Percentiles rank a stretch among this genome's conserved stretches.
phyloP scores from a whole-genome alignment of 2,797 vertebrate genomes.

The Cryptoprocta ferox region DNA sequence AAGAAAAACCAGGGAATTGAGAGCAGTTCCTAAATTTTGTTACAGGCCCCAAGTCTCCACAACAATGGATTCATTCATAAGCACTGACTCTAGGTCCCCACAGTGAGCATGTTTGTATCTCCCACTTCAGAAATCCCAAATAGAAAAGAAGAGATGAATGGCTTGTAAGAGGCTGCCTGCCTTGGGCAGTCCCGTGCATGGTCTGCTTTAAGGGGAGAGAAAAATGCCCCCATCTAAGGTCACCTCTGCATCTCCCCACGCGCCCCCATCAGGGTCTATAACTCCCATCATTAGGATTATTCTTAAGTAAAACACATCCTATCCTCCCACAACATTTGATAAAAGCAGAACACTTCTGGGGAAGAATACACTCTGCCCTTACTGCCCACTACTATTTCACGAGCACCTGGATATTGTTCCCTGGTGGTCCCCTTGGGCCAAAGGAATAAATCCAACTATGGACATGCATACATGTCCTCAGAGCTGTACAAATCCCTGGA shows the following conservation, averaged over 20 bases:
- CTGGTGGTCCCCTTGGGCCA: not conserved
- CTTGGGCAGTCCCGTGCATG: not conserved
- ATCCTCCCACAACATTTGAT: not conserved
- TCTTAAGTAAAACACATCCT: not conserved
- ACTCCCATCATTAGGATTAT: not conserved
- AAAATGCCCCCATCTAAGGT: not conserved
- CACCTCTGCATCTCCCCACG: not conserved
- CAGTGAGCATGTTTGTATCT: not conserved
- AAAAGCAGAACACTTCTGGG: not conserved
- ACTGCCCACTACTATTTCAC: not conserved
- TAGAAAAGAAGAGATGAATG: not conserved
- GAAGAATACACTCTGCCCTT: not conserved
- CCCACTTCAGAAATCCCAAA: not conserved
- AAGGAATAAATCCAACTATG: not conserved
- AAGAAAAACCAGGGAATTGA: not conserved
- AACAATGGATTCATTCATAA: not conserved
- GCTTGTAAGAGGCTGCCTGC: not conserved
- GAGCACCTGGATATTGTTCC: not conserved
- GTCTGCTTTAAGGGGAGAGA: not conserved
- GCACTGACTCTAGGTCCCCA: not conserved
- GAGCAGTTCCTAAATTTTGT: not conserved
- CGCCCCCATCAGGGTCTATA: not conserved
- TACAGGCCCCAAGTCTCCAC: not conserved
- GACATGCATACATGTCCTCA: not conserved
- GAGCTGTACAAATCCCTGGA: not conserved